phyloP scores from a whole-genome alignment of 2,797 vertebrate genomes.

The Peromyscus nudipes region DNA sequence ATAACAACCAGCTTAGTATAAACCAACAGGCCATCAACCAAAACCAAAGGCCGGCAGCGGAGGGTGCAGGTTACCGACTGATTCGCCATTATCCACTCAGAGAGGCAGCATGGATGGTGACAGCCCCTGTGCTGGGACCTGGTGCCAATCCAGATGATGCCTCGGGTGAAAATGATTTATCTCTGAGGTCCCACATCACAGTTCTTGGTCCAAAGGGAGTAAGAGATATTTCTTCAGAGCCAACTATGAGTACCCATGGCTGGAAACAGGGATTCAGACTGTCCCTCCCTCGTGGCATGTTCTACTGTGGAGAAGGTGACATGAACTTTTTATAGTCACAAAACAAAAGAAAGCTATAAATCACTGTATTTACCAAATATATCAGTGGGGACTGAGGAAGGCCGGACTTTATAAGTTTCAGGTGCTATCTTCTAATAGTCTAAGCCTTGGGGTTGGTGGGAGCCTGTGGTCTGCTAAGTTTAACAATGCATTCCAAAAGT shows the following conservation, averaged over 20 bases:
- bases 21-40: neutral
- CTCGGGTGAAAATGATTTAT: neutral
- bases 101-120: neutral
- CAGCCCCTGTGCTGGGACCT: neutral
- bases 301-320: neutral
- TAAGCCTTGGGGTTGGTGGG: neutral
- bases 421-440: neutral
- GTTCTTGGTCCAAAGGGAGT: slow-evolving; percentile 1
- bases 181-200: neutral
- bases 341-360: neutral
- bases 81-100: neutral
- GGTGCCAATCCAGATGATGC: neutral
- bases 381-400: neutral
- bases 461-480: neutral
- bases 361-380: neutral
- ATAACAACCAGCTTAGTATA: neutral
- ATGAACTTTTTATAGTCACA: neutral
- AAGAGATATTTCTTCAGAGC: neutral
- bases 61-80: neutral
- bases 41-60: neutral
- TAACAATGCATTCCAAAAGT: neutral
- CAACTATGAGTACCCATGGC: neutral
- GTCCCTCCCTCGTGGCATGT: neutral
- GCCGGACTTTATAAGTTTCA: neutral
- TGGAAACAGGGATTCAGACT: neutral